Evolutionary conservation across 2,113 vertebrate species (phyloP).

Genomic region (Amblyornis subalaris): DNA sequence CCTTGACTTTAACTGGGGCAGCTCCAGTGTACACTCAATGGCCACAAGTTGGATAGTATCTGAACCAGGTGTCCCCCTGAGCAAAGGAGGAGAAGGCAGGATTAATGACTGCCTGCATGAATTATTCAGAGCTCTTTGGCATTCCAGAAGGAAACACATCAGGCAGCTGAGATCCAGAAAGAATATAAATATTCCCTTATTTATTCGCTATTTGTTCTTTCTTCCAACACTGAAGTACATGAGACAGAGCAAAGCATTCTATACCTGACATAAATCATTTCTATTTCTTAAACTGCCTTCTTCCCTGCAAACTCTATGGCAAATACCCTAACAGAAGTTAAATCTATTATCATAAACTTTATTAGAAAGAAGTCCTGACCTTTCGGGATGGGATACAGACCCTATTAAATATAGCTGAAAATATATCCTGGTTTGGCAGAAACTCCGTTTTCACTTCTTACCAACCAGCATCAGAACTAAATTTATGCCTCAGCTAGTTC

Average conservation of each 20-base stretch:
- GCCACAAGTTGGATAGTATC: neutral
- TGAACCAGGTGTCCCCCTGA: neutral
- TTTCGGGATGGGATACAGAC: neutral
- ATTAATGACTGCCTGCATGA: conserved; percentile 26
- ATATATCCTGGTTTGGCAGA: neutral
- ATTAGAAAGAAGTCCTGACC: conserved; percentile 36
- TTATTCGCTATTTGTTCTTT: conserved; percentile 56
- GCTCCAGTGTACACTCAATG: neutral
- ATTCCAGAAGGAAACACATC: neutral
- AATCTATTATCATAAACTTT: conserved; percentile 35
- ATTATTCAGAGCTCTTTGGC: conserved; percentile 35
- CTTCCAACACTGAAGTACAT: neutral
- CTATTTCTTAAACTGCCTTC: neutral
- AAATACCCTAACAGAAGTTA: conserved; percentile 9
- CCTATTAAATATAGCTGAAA: neutral
- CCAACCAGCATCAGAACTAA: conserved; percentile 3
- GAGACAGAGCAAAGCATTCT: conserved; percentile 21
- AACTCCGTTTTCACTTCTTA: conserved; percentile 17
- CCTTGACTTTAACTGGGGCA: neutral
- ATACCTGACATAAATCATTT: conserved; percentile 17
- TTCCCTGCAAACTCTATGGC: neutral
- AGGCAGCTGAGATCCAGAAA: neutral
- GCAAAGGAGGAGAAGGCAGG: neutral
- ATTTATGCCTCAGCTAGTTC: conserved; percentile 43
- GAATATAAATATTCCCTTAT: conserved; percentile 50